Evolutionary conservation across 2,113 vertebrate species (phyloP).

Genomic region (Trematomus loennbergii): DNA sequence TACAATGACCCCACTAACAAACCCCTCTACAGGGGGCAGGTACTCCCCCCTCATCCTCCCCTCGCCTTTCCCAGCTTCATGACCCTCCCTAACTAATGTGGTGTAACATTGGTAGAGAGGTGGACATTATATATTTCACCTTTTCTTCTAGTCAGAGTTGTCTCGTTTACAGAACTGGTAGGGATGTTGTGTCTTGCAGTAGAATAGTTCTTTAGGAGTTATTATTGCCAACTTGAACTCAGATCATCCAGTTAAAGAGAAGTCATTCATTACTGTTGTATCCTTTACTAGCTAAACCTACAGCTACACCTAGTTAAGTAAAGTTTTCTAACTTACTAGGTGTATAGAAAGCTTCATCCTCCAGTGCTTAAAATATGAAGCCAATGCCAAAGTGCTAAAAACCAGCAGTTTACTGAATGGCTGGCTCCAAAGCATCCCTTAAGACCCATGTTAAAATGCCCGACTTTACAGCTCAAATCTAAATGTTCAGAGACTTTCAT

Average conservation of each 20-base stretch:
- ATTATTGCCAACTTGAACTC: not conserved
- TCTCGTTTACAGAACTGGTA: not conserved
- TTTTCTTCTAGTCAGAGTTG: not conserved
- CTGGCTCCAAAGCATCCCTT: too few relatives aligned
- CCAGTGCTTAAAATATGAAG: too few relatives aligned
- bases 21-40: conserved; percentile 95
- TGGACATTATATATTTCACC: not conserved
- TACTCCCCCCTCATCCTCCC: conserved; percentile 61
- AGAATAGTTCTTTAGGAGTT: not conserved
- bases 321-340: not conserved
- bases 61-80: conserved; percentile 18
- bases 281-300: not conserved
- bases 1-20: conserved; percentile 87
- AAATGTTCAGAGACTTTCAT: too few relatives aligned
- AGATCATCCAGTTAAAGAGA: not conserved
- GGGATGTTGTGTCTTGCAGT: not conserved
- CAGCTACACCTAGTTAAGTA: not conserved
- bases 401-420: too few relatives aligned
- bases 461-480: too few relatives aligned
- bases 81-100: not conserved
- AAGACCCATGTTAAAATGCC: too few relatives aligned
- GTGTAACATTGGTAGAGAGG: not conserved
- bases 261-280: not conserved
- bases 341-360: not conserved
- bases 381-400: too few relatives aligned